Conservation (phyloP, 2,888 invertebrate species). For the Oxycera nigricornis region DNA sequence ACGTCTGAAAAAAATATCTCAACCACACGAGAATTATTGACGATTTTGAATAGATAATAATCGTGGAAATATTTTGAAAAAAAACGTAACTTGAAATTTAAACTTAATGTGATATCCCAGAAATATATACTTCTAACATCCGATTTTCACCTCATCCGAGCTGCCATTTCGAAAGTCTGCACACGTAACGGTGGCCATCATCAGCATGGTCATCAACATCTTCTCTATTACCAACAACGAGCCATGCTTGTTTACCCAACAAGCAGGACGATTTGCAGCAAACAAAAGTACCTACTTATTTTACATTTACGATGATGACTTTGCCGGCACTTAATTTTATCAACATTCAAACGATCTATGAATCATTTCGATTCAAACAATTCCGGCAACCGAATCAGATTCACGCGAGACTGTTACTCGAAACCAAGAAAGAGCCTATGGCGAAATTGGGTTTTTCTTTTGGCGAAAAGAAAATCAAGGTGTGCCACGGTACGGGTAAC, state of each 20-base stretch:
- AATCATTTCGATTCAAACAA: conserved; percentile 1
- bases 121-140: too few species aligned
- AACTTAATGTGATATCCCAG: too few species aligned
- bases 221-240: too few species aligned
- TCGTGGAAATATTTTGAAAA: too few species aligned
- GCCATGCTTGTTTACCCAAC: background rate
- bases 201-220: too few species aligned
- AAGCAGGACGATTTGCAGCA: background rate
- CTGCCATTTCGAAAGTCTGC: background rate
- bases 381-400: background rate
- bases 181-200: background rate
- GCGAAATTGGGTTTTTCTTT: too few species aligned
- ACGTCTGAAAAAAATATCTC: too few species aligned
- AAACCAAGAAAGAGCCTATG: background rate
- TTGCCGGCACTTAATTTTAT: background rate
- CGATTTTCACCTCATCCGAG: background rate
- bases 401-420: too few species aligned
- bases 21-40: too few species aligned
- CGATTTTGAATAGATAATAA: too few species aligned
- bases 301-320: background rate
- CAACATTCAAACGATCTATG: background rate
- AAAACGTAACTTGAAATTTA: too few species aligned
- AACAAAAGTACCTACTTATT: background rate
- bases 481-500: background rate
- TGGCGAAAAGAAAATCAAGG: too few species aligned